Base-by-base conservation (phyloP, 2,113 vertebrate species). In the Nyctibius bracteatus region DNA sequence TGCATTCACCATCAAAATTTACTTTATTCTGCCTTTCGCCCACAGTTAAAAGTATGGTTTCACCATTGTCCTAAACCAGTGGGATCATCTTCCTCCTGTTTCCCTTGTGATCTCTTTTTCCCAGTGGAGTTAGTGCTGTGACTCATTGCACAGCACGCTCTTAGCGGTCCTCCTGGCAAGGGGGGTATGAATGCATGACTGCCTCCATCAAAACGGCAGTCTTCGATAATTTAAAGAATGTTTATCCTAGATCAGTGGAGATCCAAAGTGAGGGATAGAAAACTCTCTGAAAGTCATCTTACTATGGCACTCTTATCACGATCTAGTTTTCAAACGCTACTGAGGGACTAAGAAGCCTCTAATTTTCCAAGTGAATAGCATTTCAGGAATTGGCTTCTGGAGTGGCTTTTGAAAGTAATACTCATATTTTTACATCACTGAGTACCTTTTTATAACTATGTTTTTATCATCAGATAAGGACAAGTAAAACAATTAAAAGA, bases 121-220 rank as follows among this genome's bases (percentile, higher is more conserved):
- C 57, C 0, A 1, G 18, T 4, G 31, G 28, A 68, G 41, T 22
- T 19, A 13, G 59, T 1, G 4, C 37, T 33, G 25, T 25, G 27
- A n/a, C 54, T 63, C 4, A 0, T 23, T 39, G 43, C 37, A 33
- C 27, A 51, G 74, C 35, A 19, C 22, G 51, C 11, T 27, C 28
- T 70, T 55, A 21, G n/a, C n/a, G 27, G n/a, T 21, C 39, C 27
- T 41, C 9, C 17, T 1, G 2, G 41, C 14, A 80, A 62, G 14
- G 3, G 4, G 28, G 15, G 28, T 35, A 35, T 27, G 47, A 68
- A 68, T 25, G 27, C 49, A 47, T 13, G 37, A 58, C 55, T n/a
- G 31, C 20, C 54, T 57, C 33, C 51, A 62, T 46, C 44, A 14
- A 52, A 91, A 66, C 0, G 0, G 4, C 47, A 37, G 27, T 52